These are phyloP conservation scores for Axinella damicornis DNA, from an alignment of 37 sponge, comb jelly and placozoan species.

Conservation along the genomic window DNA sequence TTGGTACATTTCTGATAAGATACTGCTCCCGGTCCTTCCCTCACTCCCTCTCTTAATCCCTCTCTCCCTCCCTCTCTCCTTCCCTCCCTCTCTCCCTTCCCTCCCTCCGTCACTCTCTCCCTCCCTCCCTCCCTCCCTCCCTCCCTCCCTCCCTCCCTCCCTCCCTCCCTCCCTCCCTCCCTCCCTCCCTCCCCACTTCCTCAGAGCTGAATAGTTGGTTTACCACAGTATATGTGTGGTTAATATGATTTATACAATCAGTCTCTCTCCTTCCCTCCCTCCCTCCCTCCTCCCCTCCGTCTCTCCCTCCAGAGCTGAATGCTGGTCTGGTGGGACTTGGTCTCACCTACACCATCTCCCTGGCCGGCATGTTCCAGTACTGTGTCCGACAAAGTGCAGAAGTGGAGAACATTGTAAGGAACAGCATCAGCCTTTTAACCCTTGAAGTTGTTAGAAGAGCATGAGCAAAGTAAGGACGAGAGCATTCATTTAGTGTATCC, in stretches of 20 bases:
- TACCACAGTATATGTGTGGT: no score
- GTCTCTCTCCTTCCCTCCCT: no score
- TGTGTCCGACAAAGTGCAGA: slow-evolving; percentile 81
- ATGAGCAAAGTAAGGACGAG: no score
- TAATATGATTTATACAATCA: no score
- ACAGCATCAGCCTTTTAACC: no score
- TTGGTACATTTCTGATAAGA: no score
- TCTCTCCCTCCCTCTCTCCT: not conserved
- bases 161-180: not conserved
- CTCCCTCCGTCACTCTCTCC: not conserved
- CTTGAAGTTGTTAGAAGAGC: no score
- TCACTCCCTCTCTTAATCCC: not conserved
- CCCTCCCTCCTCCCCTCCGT: not conserved
- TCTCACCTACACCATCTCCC: slow-evolving; percentile 72
- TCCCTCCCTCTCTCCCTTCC: not conserved
- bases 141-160: not conserved
- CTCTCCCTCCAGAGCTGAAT: not conserved
- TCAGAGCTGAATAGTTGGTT: slow-evolving; percentile 16
- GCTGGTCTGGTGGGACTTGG: slow-evolving; percentile 73
- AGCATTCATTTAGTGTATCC: no score
- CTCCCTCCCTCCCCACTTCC: not conserved
- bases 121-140: not conserved
- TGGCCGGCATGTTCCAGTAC: slow-evolving; percentile 83
- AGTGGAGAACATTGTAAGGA: slow-evolving; percentile 78
- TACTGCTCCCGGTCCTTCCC: not conserved